A percentile compares a stretch with the other conserved stretches of the same genome.
Conservation (phyloP, 2,888 invertebrate genomes). For the Artemia sinica region DNA sequence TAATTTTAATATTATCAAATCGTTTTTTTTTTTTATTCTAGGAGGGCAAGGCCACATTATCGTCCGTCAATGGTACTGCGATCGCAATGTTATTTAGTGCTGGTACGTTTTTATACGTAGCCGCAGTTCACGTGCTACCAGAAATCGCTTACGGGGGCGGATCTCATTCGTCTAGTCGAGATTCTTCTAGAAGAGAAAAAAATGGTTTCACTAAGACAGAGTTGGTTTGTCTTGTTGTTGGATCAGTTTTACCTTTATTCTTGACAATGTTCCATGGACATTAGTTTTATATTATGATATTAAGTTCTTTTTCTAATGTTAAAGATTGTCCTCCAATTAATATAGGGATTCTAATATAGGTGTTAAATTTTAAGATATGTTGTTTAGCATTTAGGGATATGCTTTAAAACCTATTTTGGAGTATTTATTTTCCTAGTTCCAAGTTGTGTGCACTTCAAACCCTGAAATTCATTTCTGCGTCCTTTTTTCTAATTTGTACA, state of each 20-base stretch:
- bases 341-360: too few species aligned
- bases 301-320: background rate
- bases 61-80: slow-evolving; percentile 79
- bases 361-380: too few species aligned
- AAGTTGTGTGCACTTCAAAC: too few species aligned
- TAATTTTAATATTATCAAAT: background rate
- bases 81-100: slow-evolving; percentile 97
- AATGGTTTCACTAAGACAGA: slow-evolving; percentile 54
- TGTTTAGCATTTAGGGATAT: too few species aligned
- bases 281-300: slow-evolving; percentile 31
- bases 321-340: too few species aligned
- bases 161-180: slow-evolving; percentile 16
- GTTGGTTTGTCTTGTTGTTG: slow-evolving; percentile 61
- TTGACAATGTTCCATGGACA: slow-evolving; percentile 85
- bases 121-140: slow-evolving; percentile 93
- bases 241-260: slow-evolving; percentile 68
- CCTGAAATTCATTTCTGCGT: too few species aligned
- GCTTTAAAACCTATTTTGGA: too few species aligned
- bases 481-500: too few species aligned
- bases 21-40: slow-evolving; percentile 34
- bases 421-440: too few species aligned
- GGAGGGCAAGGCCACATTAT: slow-evolving; percentile 75
- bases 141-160: slow-evolving; percentile 48
- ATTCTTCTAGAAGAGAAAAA: slow-evolving; percentile 24
- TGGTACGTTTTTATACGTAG: slow-evolving; percentile 94